Evolutionary conservation across 2,113 vertebrate species (phyloP).

Genomic region (Anoplopoma fimbria): DNA sequence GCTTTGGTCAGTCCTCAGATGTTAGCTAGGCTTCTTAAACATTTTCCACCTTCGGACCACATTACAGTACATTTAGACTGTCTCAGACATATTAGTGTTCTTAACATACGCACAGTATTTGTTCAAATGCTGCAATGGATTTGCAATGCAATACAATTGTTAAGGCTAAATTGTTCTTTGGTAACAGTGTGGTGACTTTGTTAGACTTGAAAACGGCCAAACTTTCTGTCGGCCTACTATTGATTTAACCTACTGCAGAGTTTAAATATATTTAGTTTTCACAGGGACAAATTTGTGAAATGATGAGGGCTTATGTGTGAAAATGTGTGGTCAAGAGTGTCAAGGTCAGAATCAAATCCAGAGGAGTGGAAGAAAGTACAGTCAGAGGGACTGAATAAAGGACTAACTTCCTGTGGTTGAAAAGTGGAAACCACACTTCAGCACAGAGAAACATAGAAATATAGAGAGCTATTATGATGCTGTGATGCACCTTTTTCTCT

Average conservation of each 20-base stretch:
- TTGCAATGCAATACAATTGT: background rate
- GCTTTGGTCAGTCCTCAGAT: slow-evolving; percentile 7
- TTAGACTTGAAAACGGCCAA: background rate
- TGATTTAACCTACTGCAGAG: background rate
- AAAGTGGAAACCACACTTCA: background rate
- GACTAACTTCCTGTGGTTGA: background rate
- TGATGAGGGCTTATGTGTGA: too few species aligned
- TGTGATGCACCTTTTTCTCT: background rate
- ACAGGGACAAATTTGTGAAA: too few species aligned
- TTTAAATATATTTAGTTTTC: too few species aligned
- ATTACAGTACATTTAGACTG: background rate
- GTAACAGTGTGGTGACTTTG: background rate
- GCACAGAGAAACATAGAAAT: background rate
- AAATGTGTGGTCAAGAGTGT: background rate
- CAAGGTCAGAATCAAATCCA: background rate
- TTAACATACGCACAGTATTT: background rate
- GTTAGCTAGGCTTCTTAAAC: background rate
- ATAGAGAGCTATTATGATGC: background rate
- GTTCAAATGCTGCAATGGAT: background rate
- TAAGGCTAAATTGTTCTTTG: too few species aligned
- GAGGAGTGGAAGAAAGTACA: background rate
- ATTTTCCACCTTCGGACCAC: background rate
- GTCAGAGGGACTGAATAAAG: background rate
- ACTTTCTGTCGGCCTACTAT: background rate
- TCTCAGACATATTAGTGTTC: background rate